phyloP scores from a whole-genome alignment of 2,113 vertebrate species.

The Sciurus niger region DNA sequence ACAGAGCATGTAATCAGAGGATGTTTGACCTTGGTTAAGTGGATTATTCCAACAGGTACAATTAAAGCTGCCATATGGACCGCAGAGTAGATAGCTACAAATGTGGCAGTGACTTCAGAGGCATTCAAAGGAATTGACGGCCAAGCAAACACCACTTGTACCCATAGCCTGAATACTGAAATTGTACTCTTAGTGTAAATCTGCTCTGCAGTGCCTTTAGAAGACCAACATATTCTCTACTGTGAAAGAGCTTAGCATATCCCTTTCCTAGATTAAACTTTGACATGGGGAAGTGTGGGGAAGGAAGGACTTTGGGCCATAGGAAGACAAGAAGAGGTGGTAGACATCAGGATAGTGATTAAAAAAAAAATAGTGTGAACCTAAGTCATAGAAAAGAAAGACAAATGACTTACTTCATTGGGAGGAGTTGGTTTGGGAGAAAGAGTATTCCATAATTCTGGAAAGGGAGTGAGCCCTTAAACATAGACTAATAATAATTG shows the following conservation, averaged over 20 bases:
- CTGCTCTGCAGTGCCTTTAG: not conserved
- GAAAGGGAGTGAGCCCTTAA: not conserved
- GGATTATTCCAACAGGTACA: slow-evolving; percentile 72
- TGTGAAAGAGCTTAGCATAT: not conserved
- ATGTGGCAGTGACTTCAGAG: slow-evolving; percentile 10
- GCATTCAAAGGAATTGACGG: not conserved
- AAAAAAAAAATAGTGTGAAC: not conserved
- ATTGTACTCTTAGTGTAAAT: not conserved
- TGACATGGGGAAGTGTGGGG: not conserved
- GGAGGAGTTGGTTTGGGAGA: not conserved
- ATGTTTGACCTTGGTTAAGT: slow-evolving; percentile 65
- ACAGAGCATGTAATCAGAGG: slow-evolving; percentile 60
- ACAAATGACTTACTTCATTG: not conserved
- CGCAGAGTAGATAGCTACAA: not conserved
- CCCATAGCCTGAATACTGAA: not conserved
- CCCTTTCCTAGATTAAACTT: not conserved
- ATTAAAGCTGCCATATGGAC: slow-evolving; percentile 63
- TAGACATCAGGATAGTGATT: not conserved
- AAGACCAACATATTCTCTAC: not conserved
- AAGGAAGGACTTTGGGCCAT: not conserved
- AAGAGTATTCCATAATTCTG: not conserved
- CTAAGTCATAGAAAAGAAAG: not conserved
- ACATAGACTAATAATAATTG: not conserved
- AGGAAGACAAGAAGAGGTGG: not conserved
- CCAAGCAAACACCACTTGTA: slow-evolving; percentile 40